These are phyloP conservation scores for Periophthalmodon schlosseri DNA, from an alignment of 2,113 vertebrate species.

Conservation along the genomic window DNA sequence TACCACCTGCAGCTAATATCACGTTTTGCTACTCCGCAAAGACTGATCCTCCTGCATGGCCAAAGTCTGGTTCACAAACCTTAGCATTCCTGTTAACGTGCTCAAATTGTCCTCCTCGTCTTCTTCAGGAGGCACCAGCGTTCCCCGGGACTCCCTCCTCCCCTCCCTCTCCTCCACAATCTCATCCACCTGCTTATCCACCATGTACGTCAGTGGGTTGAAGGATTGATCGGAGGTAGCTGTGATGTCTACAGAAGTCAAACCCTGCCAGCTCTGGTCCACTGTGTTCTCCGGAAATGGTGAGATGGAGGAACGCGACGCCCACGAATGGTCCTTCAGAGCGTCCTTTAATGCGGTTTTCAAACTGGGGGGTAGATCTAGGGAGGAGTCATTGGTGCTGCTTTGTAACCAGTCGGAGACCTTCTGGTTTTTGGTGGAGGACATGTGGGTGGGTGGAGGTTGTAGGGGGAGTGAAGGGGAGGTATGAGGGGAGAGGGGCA, in stretches of 20 bases:
- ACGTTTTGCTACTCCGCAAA: conserved; percentile 35
- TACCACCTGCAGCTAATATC: not conserved
- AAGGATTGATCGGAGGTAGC: conserved; percentile 66
- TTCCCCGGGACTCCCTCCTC: conserved; percentile 40
- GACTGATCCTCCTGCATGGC: conserved; percentile 72
- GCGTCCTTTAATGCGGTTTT: conserved; percentile 61
- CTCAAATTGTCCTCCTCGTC: conserved; percentile 44
- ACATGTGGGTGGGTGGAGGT: not conserved
- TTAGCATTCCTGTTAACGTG: conserved; percentile 74
- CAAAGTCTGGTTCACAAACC: conserved; percentile 75
- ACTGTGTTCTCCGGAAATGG: conserved; percentile 9
- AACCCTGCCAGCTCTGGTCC: conserved; percentile 66
- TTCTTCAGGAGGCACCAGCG: conserved; percentile 20
- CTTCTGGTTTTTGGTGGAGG: conserved; percentile 12
- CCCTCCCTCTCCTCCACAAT: not conserved
- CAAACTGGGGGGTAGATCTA: conserved; percentile 63
- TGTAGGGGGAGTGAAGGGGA: conserved; percentile 16
- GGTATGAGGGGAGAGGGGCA: conserved; percentile 13
- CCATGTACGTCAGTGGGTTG: conserved; percentile 76
- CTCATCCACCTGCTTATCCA: conserved; percentile 17
- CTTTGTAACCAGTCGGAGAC: conserved; percentile 28
- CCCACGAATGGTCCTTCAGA: conserved; percentile 43
- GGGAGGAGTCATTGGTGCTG: conserved; percentile 49
- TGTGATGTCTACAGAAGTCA: conserved; percentile 44
- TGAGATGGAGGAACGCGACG: conserved; percentile 25